These are phyloP conservation scores for Melozone crissalis DNA, from an alignment of 2,113 vertebrate genomes.

Conservation along the genomic window DNA sequence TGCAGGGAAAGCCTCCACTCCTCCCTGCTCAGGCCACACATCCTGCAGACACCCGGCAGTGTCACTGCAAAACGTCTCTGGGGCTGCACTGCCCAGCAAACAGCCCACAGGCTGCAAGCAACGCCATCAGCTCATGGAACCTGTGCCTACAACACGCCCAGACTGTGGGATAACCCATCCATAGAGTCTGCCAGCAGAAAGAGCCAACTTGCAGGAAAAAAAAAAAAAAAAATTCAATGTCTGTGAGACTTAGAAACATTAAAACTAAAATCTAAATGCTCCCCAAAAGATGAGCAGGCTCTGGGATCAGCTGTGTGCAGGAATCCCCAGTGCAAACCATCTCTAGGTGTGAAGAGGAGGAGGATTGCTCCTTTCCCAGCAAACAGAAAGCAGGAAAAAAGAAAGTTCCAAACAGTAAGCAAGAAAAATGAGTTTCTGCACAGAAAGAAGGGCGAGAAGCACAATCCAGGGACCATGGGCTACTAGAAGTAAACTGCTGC, in stretches of 20 bases:
- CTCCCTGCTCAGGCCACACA: rapidly evolving
- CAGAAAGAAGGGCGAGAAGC: neutral
- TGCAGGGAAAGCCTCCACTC: neutral
- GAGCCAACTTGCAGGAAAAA: no score
- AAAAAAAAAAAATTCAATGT: no score
- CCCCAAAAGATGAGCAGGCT: no score
- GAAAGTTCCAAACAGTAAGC: no score
- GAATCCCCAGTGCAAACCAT: no score
- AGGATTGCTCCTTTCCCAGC: no score
- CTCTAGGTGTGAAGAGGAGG: no score
- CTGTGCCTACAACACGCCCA: neutral
- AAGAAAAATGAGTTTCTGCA: no score
- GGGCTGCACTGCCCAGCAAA: rapidly evolving
- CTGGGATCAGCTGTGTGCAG: no score
- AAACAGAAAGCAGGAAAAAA: no score
- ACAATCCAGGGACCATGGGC: neutral
- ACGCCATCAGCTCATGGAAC: neutral
- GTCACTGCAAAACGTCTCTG: neutral
- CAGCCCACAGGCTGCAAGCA: neutral
- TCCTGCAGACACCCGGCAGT: neutral
- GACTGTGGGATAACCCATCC: neutral
- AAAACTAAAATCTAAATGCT: no score
- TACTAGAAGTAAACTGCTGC: neutral
- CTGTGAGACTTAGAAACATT: no score
- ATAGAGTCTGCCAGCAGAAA: neutral